Evolutionary conservation across 2,888 invertebrate species (phyloP), one percentile per base, ranked within the genome.

Genomic region (Troglohyphantes excavatus): DNA sequence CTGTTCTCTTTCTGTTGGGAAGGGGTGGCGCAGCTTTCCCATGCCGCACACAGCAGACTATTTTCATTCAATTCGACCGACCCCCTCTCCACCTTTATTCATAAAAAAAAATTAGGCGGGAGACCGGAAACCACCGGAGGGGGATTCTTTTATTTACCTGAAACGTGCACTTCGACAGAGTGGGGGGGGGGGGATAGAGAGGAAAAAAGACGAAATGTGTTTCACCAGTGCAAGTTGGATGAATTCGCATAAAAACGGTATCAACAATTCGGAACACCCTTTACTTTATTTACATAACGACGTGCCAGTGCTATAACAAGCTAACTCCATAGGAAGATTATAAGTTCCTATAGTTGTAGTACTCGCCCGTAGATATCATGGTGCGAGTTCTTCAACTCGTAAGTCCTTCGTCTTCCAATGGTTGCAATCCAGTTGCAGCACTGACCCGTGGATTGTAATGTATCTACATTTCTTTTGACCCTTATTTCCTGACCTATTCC

Each of bases 21-120:
- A 53, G 84, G 76, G 75, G 68, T 68, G 82, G 82, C 72, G 9
- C n/a, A n/a, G 75, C 29, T 26, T 85, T 85, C 85, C 85, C 85
- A 85, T 68, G 84, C 84, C 7, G 46, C 46, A 70, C 33, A 33
- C n/a, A 33, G 59, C 73, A 26, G n/a, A 23, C 53, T 21, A 13
- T 39, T 78, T 63, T n/a, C n/a, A n/a, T 65, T 61, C 13, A 72
- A 43, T 33, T 11, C 43, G 17, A 33, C 21, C 29, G 43, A 23
- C 72, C 3, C 39, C 39, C 39, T 13, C 39, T 13, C 39, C 53
- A 2, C 17, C 17, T 13, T 53, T 39, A 11, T 53, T 2, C 53
- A 11, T 17, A 1, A 53, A n/a, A 53, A 53, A 53, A n/a, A n/a
- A n/a, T n/a, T n/a, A n/a, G n/a, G n/a, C 13, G 46, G 46, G 46